Conservation (phyloP, 1,140 invertebrate species). For the Mercenaria mercenaria region DNA sequence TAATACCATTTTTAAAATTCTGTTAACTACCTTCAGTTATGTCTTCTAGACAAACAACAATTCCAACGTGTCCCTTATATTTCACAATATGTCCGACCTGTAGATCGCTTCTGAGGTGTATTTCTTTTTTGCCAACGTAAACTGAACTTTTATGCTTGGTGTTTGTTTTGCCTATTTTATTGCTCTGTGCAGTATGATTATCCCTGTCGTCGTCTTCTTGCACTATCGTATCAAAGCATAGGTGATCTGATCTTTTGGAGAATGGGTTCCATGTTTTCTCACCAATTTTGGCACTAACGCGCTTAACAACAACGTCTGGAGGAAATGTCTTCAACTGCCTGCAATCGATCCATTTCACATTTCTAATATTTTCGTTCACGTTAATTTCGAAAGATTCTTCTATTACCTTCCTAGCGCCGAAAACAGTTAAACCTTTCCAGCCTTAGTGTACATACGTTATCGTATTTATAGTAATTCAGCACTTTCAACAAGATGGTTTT, state of each 20-base stretch:
- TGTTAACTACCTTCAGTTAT: no score
- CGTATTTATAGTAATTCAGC: not conserved
- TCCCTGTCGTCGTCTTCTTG: not conserved
- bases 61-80: no score
- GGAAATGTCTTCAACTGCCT: not conserved
- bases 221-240: slow-evolving; percentile 31
- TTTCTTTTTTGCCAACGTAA: no score
- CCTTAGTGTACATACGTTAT: slow-evolving; percentile 13
- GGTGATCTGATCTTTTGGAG: slow-evolving; percentile 35
- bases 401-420: not conserved
- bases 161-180: no score
- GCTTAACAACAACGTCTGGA: not conserved
- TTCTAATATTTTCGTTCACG: not conserved
- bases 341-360: not conserved
- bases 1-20: no score
- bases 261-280: slow-evolving; percentile 4
- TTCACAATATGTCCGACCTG: no score
- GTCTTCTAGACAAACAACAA: no score
- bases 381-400: not conserved
- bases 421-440: no score
- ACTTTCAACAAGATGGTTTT: not conserved
- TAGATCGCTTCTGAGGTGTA: no score
- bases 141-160: no score
- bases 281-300: not conserved
- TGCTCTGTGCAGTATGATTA: not conserved